phyloP scores from a whole-genome alignment of 1,140 invertebrate genomes.

The Sycophaga agraensis region DNA sequence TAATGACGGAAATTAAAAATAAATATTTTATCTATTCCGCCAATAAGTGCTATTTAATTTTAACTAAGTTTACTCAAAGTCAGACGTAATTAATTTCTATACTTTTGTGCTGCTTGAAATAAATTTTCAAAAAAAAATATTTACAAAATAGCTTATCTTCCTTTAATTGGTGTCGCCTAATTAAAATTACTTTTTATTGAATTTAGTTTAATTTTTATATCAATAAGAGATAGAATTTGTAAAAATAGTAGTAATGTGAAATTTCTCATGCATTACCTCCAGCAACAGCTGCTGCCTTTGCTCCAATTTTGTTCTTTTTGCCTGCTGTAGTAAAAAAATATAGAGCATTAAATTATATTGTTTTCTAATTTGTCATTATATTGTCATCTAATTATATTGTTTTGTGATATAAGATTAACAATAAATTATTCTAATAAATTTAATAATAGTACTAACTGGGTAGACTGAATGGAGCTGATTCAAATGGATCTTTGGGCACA shows the following conservation, averaged over 20 bases:
- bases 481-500: conserved; percentile 73
- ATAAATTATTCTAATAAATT: too few species aligned
- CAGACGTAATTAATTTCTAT: background rate
- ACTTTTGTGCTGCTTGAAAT: conserved; percentile 6
- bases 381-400: too few species aligned
- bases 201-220: conserved; percentile 1
- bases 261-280: conserved; percentile 66
- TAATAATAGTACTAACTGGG: conserved; percentile 61
- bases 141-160: conserved; percentile 15
- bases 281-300: conserved; percentile 61
- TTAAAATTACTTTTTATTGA: background rate
- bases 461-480: conserved; percentile 78
- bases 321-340: conserved; percentile 44
- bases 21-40: background rate
- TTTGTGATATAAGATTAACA: too few species aligned
- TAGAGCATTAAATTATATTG: too few species aligned
- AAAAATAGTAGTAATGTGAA: conserved; percentile 42
- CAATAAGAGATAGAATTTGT: conserved; percentile 19
- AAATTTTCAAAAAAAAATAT: conserved; percentile 8
- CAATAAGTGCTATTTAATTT: background rate
- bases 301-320: conserved; percentile 59
- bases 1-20: background rate
- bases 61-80: background rate
- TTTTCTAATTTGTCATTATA: too few species aligned
- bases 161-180: background rate